A percentile compares a stretch with the other conserved stretches of the same genome.
Conservation (phyloP, 1,140 invertebrate species). For the Penaeus japonicus region DNA sequence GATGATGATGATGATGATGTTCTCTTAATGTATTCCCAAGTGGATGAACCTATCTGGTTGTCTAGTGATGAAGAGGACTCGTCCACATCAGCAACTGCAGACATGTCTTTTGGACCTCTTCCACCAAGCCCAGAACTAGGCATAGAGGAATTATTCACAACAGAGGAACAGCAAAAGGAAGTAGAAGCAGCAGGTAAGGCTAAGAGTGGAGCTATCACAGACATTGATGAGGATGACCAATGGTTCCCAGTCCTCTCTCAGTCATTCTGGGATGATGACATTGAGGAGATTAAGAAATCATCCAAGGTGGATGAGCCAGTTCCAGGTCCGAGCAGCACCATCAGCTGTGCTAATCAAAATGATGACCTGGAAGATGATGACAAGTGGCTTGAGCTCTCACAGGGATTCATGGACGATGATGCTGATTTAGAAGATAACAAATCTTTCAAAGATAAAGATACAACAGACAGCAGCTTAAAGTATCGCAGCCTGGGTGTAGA, state of each 20-base stretch:
- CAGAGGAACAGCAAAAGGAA: constrained; percentile 8
- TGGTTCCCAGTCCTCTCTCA: constrained; percentile 51
- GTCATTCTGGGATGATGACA: constrained; percentile 11
- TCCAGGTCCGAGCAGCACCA: background rate
- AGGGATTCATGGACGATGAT: constrained; percentile 28
- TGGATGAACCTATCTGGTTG: constrained; percentile 44
- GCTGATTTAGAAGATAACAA: background rate
- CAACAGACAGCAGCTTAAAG: background rate
- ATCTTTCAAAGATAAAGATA: background rate
- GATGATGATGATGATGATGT: constrained; percentile 36
- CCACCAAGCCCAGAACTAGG: constrained; percentile 28
- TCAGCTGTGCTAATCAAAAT: background rate
- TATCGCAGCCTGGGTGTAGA: background rate
- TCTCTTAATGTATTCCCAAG: constrained; percentile 41
- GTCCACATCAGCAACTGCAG: background rate
- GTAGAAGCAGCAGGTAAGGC: background rate
- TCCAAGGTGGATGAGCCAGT: background rate
- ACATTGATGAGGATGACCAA: constrained; percentile 23
- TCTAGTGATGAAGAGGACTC: constrained; percentile 47
- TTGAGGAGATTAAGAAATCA: background rate
- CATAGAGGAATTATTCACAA: constrained; percentile 10
- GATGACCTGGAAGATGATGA: background rate
- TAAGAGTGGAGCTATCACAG: background rate
- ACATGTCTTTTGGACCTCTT: constrained; percentile 25
- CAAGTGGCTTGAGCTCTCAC: constrained; percentile 33